Percentiles rank a stretch among this genome's conserved stretches.
These are phyloP conservation scores for Mylabris sibirica DNA, from an alignment of 2,888 invertebrate species.

Conservation along the genomic window DNA sequence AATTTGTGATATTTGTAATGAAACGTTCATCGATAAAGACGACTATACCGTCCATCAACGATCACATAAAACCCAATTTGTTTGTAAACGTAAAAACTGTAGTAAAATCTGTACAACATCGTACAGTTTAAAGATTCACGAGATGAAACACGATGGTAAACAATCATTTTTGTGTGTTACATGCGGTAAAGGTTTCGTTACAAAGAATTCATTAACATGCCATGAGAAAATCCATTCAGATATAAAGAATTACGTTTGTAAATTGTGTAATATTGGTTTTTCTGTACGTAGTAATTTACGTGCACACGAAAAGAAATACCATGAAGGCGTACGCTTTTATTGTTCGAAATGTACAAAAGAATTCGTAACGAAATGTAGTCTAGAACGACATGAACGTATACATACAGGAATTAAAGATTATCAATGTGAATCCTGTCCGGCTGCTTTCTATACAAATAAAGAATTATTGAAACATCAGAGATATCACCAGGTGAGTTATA, in stretches of 20 bases:
- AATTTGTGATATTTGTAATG: conserved; percentile 13
- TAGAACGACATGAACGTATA: conserved; percentile 51
- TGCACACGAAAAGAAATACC: conserved; percentile 50
- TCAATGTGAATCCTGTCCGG: conserved; percentile 46
- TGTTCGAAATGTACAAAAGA: conserved; percentile 51
- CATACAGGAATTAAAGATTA: conserved; percentile 51
- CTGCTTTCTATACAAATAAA: conserved; percentile 52
- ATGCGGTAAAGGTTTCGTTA: conserved; percentile 52
- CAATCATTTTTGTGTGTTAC: conserved; percentile 50
- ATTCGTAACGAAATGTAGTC: conserved; percentile 48
- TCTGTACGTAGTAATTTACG: conserved; percentile 50
- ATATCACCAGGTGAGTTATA: conserved; percentile 50
- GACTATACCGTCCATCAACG: conserved; percentile 12
- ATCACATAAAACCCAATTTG: conserved; percentile 20
- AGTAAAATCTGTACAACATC: conserved; percentile 42
- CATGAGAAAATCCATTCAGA: conserved; percentile 52
- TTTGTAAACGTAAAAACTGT: conserved; percentile 44
- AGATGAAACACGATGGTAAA: conserved; percentile 47
- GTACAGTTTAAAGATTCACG: conserved; percentile 44
- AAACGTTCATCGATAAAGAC: conserved; percentile 6
- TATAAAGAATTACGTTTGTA: conserved; percentile 47
- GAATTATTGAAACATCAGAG: conserved; percentile 50
- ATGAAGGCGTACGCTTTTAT: conserved; percentile 49
- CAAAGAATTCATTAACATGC: conserved; percentile 49
- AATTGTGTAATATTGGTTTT: conserved; percentile 49